A percentile compares a stretch with the other conserved stretches of the same genome.
phyloP scores from a whole-genome alignment of 2,113 vertebrate genomes.

The Scortum barcoo region DNA sequence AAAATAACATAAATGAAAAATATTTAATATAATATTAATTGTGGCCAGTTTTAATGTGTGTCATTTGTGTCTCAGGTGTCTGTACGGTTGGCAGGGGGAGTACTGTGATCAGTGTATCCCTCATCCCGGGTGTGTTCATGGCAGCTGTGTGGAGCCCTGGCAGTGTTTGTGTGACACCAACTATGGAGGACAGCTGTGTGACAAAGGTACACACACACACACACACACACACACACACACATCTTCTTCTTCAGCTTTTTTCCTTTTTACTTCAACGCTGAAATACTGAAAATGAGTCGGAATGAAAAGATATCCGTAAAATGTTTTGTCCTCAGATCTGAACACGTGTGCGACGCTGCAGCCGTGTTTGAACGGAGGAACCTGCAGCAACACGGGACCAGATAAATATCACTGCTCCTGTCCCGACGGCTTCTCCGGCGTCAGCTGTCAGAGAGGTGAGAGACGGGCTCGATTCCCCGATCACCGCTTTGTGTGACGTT shows the following conservation, averaged over 20 bases:
- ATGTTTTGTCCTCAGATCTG: conserved; percentile 84
- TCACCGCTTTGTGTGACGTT: no score
- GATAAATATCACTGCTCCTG: conserved; percentile 95
- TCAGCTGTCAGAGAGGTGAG: conserved; percentile 92
- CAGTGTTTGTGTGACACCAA: conserved; percentile 97
- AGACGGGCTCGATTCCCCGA: not conserved
- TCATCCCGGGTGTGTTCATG: conserved; percentile 93
- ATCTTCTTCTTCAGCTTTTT: no score
- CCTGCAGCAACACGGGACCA: conserved; percentile 95
- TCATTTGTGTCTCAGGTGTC: conserved; percentile 62
- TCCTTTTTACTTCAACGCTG: no score
- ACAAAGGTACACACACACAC: conserved; percentile 87
- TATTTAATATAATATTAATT: no score
- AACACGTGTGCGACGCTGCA: conserved; percentile 93
- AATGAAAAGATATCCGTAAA: no score
- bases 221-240: not conserved
- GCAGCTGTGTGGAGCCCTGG: conserved; percentile 93
- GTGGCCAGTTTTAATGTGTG: conserved; percentile 12
- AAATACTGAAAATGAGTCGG: no score
- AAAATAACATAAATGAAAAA: no score
- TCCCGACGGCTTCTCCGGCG: conserved; percentile 91
- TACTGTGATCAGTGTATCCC: conserved; percentile 96
- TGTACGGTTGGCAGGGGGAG: conserved; percentile 95
- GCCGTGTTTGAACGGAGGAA: conserved; percentile 92
- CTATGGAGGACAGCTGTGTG: conserved; percentile 95